These are phyloP conservation scores for Papilio dardanus DNA, from an alignment of 1,140 invertebrate genomes.

Conservation along the genomic window DNA sequence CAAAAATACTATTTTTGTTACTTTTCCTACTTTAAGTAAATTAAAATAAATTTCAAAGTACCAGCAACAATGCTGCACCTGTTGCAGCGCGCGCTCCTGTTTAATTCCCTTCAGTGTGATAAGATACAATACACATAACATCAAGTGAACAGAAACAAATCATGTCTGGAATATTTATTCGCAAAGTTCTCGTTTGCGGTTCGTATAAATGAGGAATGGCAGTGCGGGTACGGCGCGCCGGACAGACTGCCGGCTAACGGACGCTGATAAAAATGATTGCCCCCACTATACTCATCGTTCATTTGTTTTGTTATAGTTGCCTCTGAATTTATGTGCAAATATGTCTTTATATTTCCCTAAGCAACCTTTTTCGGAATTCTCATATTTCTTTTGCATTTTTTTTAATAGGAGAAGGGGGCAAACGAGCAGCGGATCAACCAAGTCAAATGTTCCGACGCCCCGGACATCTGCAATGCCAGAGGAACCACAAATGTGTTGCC, in stretches of 20 bases:
- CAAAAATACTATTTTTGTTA: too few relatives aligned
- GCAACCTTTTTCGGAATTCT: not conserved
- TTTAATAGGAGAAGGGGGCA: not conserved
- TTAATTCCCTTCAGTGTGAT: not conserved
- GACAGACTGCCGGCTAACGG: constrained; percentile 28
- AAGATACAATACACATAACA: not conserved
- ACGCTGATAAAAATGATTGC: constrained; percentile 11
- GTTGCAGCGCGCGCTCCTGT: not conserved
- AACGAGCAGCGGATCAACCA: too few relatives aligned
- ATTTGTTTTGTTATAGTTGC: constrained; percentile 20
- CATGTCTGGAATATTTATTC: constrained; percentile 31
- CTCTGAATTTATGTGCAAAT: not conserved
- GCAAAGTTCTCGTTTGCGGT: constrained; percentile 32
- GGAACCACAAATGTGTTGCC: too few relatives aligned
- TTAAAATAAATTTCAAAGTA: too few relatives aligned
- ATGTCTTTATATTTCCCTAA: not conserved
- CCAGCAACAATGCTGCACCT: not conserved
- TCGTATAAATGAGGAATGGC: constrained; percentile 25
- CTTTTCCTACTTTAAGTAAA: too few relatives aligned
- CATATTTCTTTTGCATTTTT: not conserved
- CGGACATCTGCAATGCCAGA: too few relatives aligned
- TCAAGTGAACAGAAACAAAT: constrained; percentile 14
- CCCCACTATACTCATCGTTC: not conserved
- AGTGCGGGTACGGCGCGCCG: constrained; percentile 7
- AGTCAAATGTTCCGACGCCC: not conserved